A percentile compares a stretch with the other conserved stretches of the same genome.
phyloP scores from a whole-genome alignment of 2,888 invertebrate species.

The Sericinus montela region DNA sequence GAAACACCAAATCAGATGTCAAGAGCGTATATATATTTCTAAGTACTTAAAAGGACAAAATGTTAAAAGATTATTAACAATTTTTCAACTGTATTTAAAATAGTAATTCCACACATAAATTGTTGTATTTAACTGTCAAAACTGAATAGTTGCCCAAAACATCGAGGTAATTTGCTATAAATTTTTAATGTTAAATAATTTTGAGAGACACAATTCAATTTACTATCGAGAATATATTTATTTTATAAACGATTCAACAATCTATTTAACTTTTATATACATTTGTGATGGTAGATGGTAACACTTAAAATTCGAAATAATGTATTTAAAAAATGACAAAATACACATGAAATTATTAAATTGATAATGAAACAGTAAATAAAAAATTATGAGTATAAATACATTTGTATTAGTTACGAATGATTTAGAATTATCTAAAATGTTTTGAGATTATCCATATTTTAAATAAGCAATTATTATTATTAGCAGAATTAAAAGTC shows the following conservation, averaged over 20 bases:
- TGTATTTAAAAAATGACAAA: not conserved
- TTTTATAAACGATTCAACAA: slow-evolving; percentile 55
- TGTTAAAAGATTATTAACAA: not conserved
- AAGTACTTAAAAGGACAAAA: slow-evolving; percentile 20
- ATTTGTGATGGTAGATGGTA: slow-evolving; percentile 63
- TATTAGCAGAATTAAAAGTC: too few species aligned
- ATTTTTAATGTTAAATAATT: too few species aligned
- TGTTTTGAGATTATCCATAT: too few species aligned
- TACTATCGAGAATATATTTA: slow-evolving; percentile 26
- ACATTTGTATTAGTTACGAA: slow-evolving; percentile 1
- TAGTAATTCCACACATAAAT: not conserved
- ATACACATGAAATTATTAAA: too few species aligned
- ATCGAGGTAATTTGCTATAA: slow-evolving; percentile 4
- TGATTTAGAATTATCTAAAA: not conserved
- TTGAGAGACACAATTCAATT: slow-evolving; percentile 11
- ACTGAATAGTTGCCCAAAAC: slow-evolving; percentile 6
- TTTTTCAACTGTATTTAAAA: not conserved
- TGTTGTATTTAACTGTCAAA: too few species aligned
- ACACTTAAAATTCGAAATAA: slow-evolving; percentile 31
- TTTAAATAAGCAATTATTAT: too few species aligned
- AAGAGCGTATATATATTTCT: slow-evolving; percentile 27
- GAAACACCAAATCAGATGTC: slow-evolving; percentile 56
- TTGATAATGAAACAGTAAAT: too few species aligned
- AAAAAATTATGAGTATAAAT: not conserved
- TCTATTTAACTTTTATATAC: slow-evolving; percentile 59